A percentile compares a stretch with the other conserved stretches of the same genome.
These are phyloP conservation scores for Tenualosa ilisha DNA, from an alignment of 2,797 vertebrate species.

Conservation along the genomic window DNA sequence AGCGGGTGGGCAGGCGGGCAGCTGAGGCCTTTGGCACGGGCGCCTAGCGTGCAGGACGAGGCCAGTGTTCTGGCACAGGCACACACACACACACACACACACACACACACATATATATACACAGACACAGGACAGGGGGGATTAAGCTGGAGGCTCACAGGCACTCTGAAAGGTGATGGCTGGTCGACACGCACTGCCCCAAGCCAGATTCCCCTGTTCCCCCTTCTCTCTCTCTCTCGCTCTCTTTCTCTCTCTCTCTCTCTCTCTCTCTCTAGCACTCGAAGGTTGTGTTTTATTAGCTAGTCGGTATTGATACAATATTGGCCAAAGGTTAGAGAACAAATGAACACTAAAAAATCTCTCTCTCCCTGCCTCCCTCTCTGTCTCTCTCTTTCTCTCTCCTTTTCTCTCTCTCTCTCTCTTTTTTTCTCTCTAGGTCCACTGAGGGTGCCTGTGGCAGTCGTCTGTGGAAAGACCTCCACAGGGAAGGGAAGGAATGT, in stretches of 20 bases:
- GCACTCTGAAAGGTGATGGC: conserved; percentile 1
- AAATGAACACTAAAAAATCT: not conserved
- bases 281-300: too few species aligned
- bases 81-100: not conserved
- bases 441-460: not conserved
- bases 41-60: not conserved
- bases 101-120: not conserved
- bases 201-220: not conserved
- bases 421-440: not conserved
- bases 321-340: not conserved
- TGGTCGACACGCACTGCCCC: not conserved
- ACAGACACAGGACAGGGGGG: conserved; percentile 3
- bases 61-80: not conserved
- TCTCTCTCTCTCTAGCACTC: not conserved
- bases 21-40: conserved; percentile 11
- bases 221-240: conserved; percentile 10
- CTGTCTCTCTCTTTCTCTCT: not conserved
- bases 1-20: not conserved
- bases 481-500: conserved; percentile 19
- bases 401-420: not conserved
- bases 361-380: not conserved
- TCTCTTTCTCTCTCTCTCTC: not conserved
- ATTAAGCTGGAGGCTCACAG: not conserved
- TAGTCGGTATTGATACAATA: too few species aligned
- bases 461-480: not conserved